Conservation (phyloP, 1,140 invertebrate species). For the Heliconius eleuchia region DNA sequence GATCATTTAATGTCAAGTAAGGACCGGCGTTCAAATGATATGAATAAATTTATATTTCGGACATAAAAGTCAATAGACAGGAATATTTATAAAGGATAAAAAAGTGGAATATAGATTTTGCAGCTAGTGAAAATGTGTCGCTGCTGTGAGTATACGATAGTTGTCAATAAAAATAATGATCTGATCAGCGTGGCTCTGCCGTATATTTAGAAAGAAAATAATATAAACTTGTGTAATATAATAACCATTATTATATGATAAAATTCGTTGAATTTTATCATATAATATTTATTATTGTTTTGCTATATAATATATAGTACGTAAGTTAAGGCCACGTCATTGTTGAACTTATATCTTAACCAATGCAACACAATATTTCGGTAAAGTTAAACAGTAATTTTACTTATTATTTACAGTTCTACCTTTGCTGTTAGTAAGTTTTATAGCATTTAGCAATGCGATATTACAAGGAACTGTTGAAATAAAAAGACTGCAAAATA, state of each 20-base stretch:
- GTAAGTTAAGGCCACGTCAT: constrained; percentile 63
- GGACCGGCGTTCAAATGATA: constrained; percentile 33
- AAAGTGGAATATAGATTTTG: constrained; percentile 3
- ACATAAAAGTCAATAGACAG: not conserved
- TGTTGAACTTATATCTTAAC: constrained; percentile 29
- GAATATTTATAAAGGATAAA: not conserved
- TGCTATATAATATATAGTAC: not conserved
- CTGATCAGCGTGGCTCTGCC: constrained; percentile 7
- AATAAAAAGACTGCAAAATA: constrained; percentile 66
- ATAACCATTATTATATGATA: not conserved
- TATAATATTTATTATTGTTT: not conserved
- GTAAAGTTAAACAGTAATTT: not conserved
- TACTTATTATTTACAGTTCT: constrained; percentile 56
- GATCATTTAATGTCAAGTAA: constrained; percentile 52
- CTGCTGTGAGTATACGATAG: constrained; percentile 26
- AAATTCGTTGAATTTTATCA: not conserved
- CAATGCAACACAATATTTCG: not conserved
- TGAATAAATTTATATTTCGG: constrained; percentile 25
- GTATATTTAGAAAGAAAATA: not conserved
- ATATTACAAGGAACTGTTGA: constrained; percentile 74
- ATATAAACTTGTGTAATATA: not conserved
- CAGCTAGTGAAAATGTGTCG: constrained; percentile 27
- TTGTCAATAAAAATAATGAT: not conserved
- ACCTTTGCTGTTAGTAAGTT: constrained; percentile 55
- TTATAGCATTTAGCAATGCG: constrained; percentile 60